Conservation (phyloP, 2,888 invertebrate species). For the Willowsia nigromaculata region DNA sequence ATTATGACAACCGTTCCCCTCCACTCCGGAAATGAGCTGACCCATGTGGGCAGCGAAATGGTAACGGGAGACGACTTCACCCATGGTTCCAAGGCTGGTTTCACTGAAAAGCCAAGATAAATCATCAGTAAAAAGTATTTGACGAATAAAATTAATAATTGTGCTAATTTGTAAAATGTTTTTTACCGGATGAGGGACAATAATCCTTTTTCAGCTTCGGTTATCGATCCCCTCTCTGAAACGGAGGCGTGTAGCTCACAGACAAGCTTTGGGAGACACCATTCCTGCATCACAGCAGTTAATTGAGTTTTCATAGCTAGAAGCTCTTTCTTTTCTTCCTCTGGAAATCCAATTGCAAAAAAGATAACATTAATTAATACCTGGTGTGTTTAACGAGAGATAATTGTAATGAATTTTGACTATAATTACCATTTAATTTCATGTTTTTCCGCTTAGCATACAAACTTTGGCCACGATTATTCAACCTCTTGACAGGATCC, state of each 20-base stretch:
- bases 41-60: constrained; percentile 85
- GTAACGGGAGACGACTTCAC: constrained; percentile 83
- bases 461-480: constrained; percentile 42
- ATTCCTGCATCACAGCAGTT: constrained; percentile 74
- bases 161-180: too few relatives aligned
- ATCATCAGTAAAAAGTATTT: too few relatives aligned
- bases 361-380: too few relatives aligned
- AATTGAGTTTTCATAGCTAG: constrained; percentile 70
- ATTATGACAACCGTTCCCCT: constrained; percentile 86
- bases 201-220: constrained; percentile 84
- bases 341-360: constrained; percentile 53
- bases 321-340: constrained; percentile 75
- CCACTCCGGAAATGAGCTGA: constrained; percentile 85
- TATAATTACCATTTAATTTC: constrained; percentile 54
- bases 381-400: too few relatives aligned
- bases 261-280: constrained; percentile 85
- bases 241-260: constrained; percentile 85
- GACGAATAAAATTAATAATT: too few relatives aligned
- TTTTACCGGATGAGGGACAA: constrained; percentile 82
- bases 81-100: constrained; percentile 84
- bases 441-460: constrained; percentile 57
- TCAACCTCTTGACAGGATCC: constrained; percentile 58
- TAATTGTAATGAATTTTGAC: too few relatives aligned
- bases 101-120: constrained; percentile 81
- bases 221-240: constrained; percentile 83